These are phyloP conservation scores for Cheilosia urbana DNA, from an alignment of 2,888 invertebrate species.

Conservation along the genomic window DNA sequence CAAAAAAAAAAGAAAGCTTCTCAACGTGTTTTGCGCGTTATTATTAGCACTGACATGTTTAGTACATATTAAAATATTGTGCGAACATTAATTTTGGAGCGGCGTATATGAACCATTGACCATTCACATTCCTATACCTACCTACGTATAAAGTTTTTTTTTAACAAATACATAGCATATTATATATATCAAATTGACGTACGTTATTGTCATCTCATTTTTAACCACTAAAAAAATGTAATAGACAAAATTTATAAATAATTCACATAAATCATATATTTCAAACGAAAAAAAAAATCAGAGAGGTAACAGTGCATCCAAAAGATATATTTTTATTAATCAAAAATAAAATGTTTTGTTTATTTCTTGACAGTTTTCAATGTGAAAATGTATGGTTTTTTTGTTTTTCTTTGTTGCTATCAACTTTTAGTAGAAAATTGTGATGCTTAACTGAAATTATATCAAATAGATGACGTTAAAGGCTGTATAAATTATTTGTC, in stretches of 20 bases:
- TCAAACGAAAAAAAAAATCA: neutral
- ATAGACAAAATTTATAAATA: constrained; percentile 4
- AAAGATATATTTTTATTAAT: neutral
- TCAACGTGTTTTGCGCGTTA: too few species aligned
- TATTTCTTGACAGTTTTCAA: constrained; percentile 6
- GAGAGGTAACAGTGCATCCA: neutral
- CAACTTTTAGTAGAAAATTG: neutral
- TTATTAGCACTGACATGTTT: too few species aligned
- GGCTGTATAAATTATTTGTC: too few species aligned
- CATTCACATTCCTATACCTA: too few species aligned
- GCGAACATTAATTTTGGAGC: too few species aligned
- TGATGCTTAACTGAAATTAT: neutral
- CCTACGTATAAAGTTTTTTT: too few species aligned
- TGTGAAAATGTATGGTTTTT: neutral
- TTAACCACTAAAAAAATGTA: neutral
- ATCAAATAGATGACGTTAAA: neutral
- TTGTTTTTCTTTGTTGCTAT: neutral
- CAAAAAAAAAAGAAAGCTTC: too few species aligned
- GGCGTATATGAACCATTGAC: too few species aligned
- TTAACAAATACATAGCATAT: neutral
- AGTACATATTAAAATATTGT: too few species aligned
- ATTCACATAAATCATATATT: constrained; percentile 5
- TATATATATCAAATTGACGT: neutral
- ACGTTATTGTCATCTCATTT: constrained; percentile 5
- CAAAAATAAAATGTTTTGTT: neutral